phyloP scores from a whole-genome alignment of 2,888 invertebrate species.

The Tachina lurida region DNA sequence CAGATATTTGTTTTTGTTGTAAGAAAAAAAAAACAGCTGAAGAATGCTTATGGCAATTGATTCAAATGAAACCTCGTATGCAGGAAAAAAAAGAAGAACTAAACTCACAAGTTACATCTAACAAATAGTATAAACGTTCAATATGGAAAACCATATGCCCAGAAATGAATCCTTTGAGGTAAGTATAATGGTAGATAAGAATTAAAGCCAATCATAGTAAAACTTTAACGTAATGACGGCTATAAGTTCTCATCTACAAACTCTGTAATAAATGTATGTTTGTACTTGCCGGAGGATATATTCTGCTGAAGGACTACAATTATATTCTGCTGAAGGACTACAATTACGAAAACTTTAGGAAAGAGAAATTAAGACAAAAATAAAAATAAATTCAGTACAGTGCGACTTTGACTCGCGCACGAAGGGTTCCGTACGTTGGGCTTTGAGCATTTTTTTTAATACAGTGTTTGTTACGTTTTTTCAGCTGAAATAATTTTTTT shows the following conservation, averaged over 20 bases:
- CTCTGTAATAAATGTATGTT: background rate
- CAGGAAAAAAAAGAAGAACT: background rate
- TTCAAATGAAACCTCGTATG: background rate
- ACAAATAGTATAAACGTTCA: background rate
- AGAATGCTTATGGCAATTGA: conserved; percentile 18
- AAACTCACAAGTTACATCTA: background rate
- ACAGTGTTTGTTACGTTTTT: no score
- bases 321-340: no score
- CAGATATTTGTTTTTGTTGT: background rate
- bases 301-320: background rate
- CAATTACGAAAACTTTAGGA: background rate
- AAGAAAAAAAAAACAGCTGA: background rate
- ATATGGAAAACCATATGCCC: conserved; percentile 21
- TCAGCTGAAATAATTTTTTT: no score
- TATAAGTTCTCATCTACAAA: background rate
- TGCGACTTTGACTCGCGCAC: no score
- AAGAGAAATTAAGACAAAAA: background rate
- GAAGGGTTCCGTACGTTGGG: no score
- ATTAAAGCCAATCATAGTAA: conserved; percentile 15
- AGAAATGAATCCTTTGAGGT: conserved; percentile 44
- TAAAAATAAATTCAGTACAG: no score
- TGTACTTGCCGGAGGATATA: background rate
- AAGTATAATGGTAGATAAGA: conserved; percentile 20
- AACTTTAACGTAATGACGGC: background rate
- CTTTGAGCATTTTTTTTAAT: no score